These are phyloP conservation scores for Tromatobia lineatoria DNA, from an alignment of 2,888 invertebrate species.

Conservation along the genomic window DNA sequence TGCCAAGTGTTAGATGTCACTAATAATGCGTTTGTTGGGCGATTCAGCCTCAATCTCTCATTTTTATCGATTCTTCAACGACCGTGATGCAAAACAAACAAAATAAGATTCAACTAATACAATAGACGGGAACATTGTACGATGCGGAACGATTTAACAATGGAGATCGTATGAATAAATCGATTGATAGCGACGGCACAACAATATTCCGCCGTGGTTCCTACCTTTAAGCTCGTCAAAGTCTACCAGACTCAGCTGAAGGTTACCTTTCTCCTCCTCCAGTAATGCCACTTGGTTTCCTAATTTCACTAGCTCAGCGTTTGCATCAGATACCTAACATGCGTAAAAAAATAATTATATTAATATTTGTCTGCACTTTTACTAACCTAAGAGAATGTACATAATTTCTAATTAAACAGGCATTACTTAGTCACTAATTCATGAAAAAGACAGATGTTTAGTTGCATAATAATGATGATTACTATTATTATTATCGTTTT, in stretches of 20 bases:
- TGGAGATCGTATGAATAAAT: conserved; percentile 68
- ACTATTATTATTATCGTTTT: too few species aligned
- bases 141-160: conserved; percentile 65
- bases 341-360: conserved; percentile 29
- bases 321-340: conserved; percentile 89
- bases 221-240: conserved; percentile 91
- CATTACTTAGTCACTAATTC: not conserved
- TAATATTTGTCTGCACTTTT: conserved; percentile 1
- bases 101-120: conserved; percentile 48
- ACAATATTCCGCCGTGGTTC: conserved; percentile 83
- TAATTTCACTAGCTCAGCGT: conserved; percentile 89
- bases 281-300: conserved; percentile 93
- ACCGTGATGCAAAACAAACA: conserved; percentile 43
- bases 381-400: not conserved
- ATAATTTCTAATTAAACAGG: not conserved
- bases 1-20: conserved; percentile 33
- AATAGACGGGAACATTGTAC: conserved; percentile 50
- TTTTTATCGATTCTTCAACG: conserved; percentile 6
- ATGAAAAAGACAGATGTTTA: too few species aligned
- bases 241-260: conserved; percentile 94
- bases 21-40: conserved; percentile 28
- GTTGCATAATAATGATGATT: too few species aligned
- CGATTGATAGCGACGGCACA: conserved; percentile 75
- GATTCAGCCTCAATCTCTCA: conserved; percentile 21
- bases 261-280: conserved; percentile 96